These are phyloP conservation scores for Eidolon dupreanum DNA, from an alignment of 2,797 vertebrate species.

Conservation along the genomic window DNA sequence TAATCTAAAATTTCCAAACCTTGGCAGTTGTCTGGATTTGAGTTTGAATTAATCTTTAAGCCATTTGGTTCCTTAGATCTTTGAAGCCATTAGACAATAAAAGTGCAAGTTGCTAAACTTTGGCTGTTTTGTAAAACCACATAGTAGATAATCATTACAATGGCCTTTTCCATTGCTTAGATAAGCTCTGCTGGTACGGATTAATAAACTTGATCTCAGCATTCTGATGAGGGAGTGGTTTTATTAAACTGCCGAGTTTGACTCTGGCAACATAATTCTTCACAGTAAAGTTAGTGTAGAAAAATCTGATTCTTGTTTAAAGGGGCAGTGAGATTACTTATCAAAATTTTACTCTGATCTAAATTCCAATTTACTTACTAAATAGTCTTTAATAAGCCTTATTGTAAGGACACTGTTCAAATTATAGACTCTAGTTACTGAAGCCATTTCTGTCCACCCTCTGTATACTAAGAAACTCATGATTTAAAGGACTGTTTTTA, in stretches of 20 bases:
- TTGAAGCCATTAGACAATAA: constrained; percentile 23
- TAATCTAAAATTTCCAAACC: constrained; percentile 67
- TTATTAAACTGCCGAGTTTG: constrained; percentile 21
- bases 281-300: neutral
- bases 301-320: constrained; percentile 50
- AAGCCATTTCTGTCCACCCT: constrained; percentile 28
- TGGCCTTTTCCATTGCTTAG: constrained; percentile 63
- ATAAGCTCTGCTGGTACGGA: constrained; percentile 32
- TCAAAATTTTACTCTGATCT: constrained; percentile 20
- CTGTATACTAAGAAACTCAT: neutral
- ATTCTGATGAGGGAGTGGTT: constrained; percentile 36
- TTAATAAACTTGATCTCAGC: constrained; percentile 62
- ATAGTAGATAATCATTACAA: neutral
- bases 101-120: constrained; percentile 12
- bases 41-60: constrained; percentile 61
- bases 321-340: constrained; percentile 14
- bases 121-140: constrained; percentile 44
- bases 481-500: constrained; percentile 45
- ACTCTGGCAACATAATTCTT: constrained; percentile 42
- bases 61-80: constrained; percentile 46
- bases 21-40: neutral
- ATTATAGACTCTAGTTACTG: neutral
- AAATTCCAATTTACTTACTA: constrained; percentile 2
- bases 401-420: constrained; percentile 1
- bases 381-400: constrained; percentile 48